Conservation (phyloP, 2,888 invertebrate genomes). For the Acleris sparsana region DNA sequence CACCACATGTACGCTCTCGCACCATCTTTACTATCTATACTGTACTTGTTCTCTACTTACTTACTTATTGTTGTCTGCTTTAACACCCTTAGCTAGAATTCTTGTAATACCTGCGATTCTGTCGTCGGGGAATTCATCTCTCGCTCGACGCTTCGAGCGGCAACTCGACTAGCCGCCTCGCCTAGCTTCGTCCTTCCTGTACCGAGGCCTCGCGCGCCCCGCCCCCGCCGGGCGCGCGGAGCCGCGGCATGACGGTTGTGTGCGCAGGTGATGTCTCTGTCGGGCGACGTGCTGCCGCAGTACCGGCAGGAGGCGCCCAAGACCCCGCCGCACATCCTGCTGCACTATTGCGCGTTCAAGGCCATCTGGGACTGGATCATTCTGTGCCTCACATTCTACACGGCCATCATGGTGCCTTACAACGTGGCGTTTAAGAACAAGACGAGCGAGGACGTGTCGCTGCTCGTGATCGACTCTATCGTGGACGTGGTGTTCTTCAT, state of each 20-base stretch:
- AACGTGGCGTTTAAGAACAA: slow-evolving; percentile 99
- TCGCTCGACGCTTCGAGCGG: slow-evolving; percentile 1
- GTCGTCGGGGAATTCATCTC: neutral
- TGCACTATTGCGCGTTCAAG: slow-evolving; percentile 99
- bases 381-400: slow-evolving; percentile 99
- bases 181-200: neutral
- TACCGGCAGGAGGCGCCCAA: slow-evolving; percentile 99
- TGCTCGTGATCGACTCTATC: slow-evolving; percentile 97
- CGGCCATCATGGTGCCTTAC: slow-evolving; percentile 99
- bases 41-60: neutral
- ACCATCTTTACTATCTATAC: slow-evolving; percentile 13
- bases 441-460: slow-evolving; percentile 97
- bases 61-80: slow-evolving; percentile 2
- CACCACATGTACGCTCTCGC: slow-evolving; percentile 28
- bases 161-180: slow-evolving; percentile 3
- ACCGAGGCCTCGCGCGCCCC: neutral
- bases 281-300: slow-evolving; percentile 98
- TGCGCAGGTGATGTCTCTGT: slow-evolving; percentile 92
- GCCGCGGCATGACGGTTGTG: slow-evolving; percentile 34
- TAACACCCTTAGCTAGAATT: neutral
- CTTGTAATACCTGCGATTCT: neutral
- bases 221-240: neutral
- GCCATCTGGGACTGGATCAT: slow-evolving; percentile 99
- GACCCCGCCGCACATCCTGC: slow-evolving; percentile 99
- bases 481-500: slow-evolving; percentile 99